Base-by-base conservation (phyloP, 1,140 invertebrate species). In the Globodera ellingtonae region DNA sequence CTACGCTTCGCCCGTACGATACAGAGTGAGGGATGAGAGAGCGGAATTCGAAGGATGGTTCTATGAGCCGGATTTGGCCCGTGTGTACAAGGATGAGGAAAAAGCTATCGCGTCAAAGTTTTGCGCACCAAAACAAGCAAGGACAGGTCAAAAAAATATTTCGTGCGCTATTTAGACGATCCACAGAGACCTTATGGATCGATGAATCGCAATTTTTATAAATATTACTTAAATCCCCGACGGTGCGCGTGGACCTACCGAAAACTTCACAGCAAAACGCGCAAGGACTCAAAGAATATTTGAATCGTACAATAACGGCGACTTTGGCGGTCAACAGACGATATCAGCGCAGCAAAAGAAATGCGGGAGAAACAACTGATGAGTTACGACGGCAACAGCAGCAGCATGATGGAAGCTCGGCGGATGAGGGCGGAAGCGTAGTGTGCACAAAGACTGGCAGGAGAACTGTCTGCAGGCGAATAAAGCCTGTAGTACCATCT, bases 61-160 rank as follows among this genome's bases (percentile, higher is more conserved):
- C 21, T 75, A 75, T 50, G 73, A 44, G 6, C 35, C 35, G 21
- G 66, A 75, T 35, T 18, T 75, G 18, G 73, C 73, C 6, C 48
- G 66, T 4, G 66, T 71, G 50, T 6, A 21, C 9, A 71, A 75
- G 4, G 48, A 75, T 21, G 66, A 18, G n/a, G 46, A 75, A 75
- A 35, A 35, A 75, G 44, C 8, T 52, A 52, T 52, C 50, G 50
- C 50, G 50, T 52, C 1, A 8, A 52, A 8, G 50, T 52, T 1
- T 52, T 44, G 9, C 75, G 66, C 50, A 52, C 50, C 1, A 52
- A 52, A 13, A 52, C 3, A 15, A 13, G 18, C 13, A 52, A 21
- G 35, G 59, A 79, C 76, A 76, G 78, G 5, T 15, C 15, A 7
- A 79, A 79, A 18, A 59, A 78, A 79, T 79, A 48, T 9, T 59